Percentiles rank a stretch among this genome's conserved stretches.
These are phyloP conservation scores for Gymnocheta viridis DNA, from an alignment of 2,888 invertebrate genomes.

Conservation along the genomic window DNA sequence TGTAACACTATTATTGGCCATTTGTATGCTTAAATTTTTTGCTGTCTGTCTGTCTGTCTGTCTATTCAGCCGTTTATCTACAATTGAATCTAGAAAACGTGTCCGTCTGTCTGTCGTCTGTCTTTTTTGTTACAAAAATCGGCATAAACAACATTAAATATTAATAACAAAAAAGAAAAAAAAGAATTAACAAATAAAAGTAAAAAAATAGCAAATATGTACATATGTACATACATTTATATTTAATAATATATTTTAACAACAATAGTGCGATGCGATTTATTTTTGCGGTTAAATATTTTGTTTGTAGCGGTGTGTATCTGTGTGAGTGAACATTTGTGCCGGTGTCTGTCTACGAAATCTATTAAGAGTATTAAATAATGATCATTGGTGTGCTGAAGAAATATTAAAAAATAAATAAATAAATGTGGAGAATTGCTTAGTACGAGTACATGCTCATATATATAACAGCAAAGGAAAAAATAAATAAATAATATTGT, in stretches of 20 bases:
- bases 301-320: constrained; percentile 23
- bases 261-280: constrained; percentile 50
- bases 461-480: constrained; percentile 15
- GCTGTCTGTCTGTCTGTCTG: constrained; percentile 12
- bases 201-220: constrained; percentile 4
- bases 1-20: constrained; percentile 60
- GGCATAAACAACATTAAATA: constrained; percentile 29
- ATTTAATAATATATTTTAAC: constrained; percentile 21
- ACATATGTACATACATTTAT: neutral
- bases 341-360: constrained; percentile 53
- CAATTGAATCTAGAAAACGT: constrained; percentile 37
- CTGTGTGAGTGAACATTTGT: constrained; percentile 31
- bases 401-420: constrained; percentile 15
- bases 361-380: constrained; percentile 56
- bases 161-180: constrained; percentile 25
- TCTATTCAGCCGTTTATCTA: constrained; percentile 20
- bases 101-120: constrained; percentile 45
- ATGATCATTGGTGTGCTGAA: constrained; percentile 45
- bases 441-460: neutral
- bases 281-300: constrained; percentile 56
- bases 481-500: constrained; percentile 33
- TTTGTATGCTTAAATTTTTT: constrained; percentile 30
- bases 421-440: constrained; percentile 32
- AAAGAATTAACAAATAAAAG: constrained; percentile 38
- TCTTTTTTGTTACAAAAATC: constrained; percentile 27